Conservation (phyloP, 1,140 invertebrate genomes). For the Zaprionus inermis region DNA sequence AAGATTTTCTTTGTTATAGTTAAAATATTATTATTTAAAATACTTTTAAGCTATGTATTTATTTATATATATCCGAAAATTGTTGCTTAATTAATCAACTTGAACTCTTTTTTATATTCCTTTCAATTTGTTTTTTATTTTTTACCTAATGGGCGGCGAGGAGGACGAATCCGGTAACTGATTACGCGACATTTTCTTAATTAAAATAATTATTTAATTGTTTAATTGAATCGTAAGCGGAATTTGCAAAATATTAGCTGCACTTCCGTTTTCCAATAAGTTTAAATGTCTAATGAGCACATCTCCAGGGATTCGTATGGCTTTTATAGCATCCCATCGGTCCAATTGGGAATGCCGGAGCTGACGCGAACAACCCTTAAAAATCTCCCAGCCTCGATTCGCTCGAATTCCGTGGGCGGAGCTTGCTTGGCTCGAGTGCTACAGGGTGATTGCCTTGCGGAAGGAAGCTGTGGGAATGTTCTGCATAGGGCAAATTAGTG, state of each 20-base stretch:
- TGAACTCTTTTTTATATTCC: background rate
- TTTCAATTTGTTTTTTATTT: background rate
- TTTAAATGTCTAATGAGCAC: conserved; percentile 61
- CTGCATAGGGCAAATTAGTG: conserved; percentile 15
- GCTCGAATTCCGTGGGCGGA: conserved; percentile 64
- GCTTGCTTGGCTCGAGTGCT: conserved; percentile 56
- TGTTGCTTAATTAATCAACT: background rate
- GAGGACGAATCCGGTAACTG: conserved; percentile 86
- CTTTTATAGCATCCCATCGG: conserved; percentile 68
- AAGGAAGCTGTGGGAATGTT: conserved; percentile 58
- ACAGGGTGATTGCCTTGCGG: conserved; percentile 56
- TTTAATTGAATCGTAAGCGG: background rate
- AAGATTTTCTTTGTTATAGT: too few species aligned
- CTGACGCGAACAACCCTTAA: conserved; percentile 55
- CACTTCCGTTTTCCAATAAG: conserved; percentile 64
- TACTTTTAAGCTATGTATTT: too few species aligned
- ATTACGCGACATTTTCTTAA: conserved; percentile 76
- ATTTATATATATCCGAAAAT: background rate
- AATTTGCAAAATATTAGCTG: background rate
- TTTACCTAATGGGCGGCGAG: conserved; percentile 85
- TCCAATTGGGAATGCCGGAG: conserved; percentile 71
- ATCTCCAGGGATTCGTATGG: conserved; percentile 66
- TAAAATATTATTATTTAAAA: too few species aligned
- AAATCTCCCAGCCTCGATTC: conserved; percentile 56
- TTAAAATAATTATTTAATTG: background rate